A percentile compares a stretch with the other conserved stretches of the same genome.
Conservation (phyloP, 1,140 invertebrate genomes). For the Ooceraea biroi region DNA sequence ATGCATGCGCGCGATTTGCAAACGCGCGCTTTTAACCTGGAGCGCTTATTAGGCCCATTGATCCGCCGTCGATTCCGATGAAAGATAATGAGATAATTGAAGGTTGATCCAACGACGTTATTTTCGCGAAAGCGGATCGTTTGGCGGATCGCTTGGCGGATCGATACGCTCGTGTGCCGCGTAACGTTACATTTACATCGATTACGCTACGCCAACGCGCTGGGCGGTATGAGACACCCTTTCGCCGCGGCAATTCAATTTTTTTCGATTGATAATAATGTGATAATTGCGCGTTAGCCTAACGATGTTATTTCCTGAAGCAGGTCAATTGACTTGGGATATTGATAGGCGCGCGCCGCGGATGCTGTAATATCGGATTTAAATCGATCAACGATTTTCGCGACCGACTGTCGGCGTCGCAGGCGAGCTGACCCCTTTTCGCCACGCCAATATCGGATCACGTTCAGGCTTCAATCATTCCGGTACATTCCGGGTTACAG, state of each 20-base stretch:
- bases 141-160: conserved; percentile 31
- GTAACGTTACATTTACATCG: conserved; percentile 19
- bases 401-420: background rate
- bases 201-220: conserved; percentile 25
- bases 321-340: conserved; percentile 12
- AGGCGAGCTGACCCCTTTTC: background rate
- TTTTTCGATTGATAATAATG: conserved; percentile 28
- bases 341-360: background rate
- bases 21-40: conserved; percentile 35
- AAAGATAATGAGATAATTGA: conserved; percentile 46
- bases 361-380: background rate
- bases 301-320: conserved; percentile 8
- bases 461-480: background rate
- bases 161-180: background rate
- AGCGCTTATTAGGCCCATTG: conserved; percentile 52
- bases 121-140: conserved; percentile 38
- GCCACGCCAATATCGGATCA: background rate
- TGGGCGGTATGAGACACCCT: background rate
- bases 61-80: conserved; percentile 35
- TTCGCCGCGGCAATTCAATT: conserved; percentile 2
- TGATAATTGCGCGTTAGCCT: conserved; percentile 16
- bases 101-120: conserved; percentile 48
- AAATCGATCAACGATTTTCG: conserved; percentile 3
- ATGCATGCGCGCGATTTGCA: conserved; percentile 52
- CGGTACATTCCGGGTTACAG: background rate